These are phyloP conservation scores for Zaprionus kolodkinae DNA, from an alignment of 1,140 invertebrate species.

Conservation along the genomic window DNA sequence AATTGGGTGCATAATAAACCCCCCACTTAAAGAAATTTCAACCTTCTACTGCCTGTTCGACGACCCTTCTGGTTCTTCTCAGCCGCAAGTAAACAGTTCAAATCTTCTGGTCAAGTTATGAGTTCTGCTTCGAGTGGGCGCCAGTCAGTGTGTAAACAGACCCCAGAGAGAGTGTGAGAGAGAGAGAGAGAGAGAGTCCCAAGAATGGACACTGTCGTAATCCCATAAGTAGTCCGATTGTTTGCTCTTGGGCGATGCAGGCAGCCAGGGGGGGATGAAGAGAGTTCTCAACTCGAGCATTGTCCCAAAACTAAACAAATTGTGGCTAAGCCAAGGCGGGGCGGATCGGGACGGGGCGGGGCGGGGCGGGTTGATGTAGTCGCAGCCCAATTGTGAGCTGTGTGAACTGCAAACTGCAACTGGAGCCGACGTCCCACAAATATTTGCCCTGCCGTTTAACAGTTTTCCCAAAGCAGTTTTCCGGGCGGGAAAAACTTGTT, in stretches of 20 bases:
- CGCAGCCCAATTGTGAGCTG: constrained; percentile 27
- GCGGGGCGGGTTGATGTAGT: background rate
- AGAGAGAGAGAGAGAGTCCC: background rate
- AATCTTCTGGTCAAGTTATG: constrained; percentile 58
- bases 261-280: background rate
- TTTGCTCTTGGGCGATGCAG: background rate
- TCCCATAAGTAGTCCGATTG: constrained; percentile 69
- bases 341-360: no score
- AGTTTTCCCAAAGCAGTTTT: constrained; percentile 44
- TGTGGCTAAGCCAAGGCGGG: background rate
- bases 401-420: constrained; percentile 54
- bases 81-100: constrained; percentile 57
- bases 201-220: constrained; percentile 33
- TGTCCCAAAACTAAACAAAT: constrained; percentile 33
- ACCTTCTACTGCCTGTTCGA: background rate
- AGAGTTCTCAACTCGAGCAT: constrained; percentile 38
- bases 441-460: constrained; percentile 66
- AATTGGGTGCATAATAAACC: background rate
- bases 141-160: constrained; percentile 21
- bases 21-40: background rate
- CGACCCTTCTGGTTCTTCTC: background rate
- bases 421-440: constrained; percentile 41
- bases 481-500: constrained; percentile 68
- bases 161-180: constrained; percentile 3
- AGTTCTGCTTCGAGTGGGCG: constrained; percentile 38